A percentile compares a stretch with the other conserved stretches of the same genome.
phyloP scores from a whole-genome alignment of 2,888 invertebrate species.

The Crepidodera aurea region DNA sequence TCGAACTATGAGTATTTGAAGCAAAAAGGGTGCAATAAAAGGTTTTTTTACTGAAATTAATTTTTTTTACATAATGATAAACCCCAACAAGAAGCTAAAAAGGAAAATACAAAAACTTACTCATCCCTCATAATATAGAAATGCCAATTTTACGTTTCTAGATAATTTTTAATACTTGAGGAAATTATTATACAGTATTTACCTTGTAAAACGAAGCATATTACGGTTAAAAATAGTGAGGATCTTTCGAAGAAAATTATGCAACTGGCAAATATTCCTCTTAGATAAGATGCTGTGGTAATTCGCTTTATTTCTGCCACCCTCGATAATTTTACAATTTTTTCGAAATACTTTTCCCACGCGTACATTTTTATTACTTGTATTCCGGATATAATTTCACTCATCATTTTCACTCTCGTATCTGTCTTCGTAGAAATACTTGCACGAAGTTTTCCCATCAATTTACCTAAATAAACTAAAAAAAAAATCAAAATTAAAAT shows the following conservation, averaged over 20 bases:
- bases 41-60: no score
- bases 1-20: no score
- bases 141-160: no score
- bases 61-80: no score
- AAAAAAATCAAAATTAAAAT: slow-evolving; percentile 9
- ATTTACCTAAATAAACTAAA: slow-evolving; percentile 51
- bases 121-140: no score
- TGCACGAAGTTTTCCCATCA: slow-evolving; percentile 59
- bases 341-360: slow-evolving; percentile 76
- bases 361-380: slow-evolving; percentile 82
- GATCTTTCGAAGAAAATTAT: slow-evolving; percentile 84
- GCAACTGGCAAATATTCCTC: slow-evolving; percentile 70
- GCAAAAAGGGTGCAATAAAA: no score
- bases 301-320: slow-evolving; percentile 69
- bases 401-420: slow-evolving; percentile 74
- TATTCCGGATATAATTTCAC: slow-evolving; percentile 76
- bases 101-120: no score
- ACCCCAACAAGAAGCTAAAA: no score
- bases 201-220: slow-evolving; percentile 77
- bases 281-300: slow-evolving; percentile 70
- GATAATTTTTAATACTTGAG: no score
- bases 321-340: slow-evolving; percentile 67
- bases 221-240: slow-evolving; percentile 81
- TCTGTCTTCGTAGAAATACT: slow-evolving; percentile 66
- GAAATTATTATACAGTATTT: no score